phyloP scores from a whole-genome alignment of 2,888 invertebrate genomes.

The Poecilobothrus nobilitatus region DNA sequence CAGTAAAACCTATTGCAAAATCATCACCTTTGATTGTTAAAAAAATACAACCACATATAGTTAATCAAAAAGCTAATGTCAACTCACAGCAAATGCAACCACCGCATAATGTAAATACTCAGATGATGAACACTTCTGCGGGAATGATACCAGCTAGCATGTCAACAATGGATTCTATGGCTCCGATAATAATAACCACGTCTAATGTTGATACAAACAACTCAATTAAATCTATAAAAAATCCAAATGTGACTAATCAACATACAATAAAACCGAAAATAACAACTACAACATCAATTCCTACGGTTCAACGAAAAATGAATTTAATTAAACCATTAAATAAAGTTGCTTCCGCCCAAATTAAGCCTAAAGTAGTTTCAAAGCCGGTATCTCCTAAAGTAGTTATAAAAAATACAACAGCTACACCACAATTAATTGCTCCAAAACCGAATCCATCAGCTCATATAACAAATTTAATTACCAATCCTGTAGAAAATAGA shows the following conservation, averaged over 20 bases:
- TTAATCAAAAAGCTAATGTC: constrained; percentile 16
- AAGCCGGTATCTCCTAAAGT: constrained; percentile 18
- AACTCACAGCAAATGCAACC: not conserved
- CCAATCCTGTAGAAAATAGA: not conserved
- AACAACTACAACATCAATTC: not conserved
- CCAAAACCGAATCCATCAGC: constrained; percentile 38
- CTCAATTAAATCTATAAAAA: not conserved
- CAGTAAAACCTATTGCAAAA: constrained; percentile 18
- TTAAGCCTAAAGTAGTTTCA: constrained; percentile 23
- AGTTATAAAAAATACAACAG: constrained; percentile 16
- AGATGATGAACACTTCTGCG: not conserved
- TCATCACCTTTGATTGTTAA: constrained; percentile 23
- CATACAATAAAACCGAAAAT: constrained; percentile 9
- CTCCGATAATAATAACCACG: not conserved
- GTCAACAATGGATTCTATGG: not conserved
- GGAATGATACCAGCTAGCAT: not conserved
- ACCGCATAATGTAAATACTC: constrained; percentile 4
- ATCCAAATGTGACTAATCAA: constrained; percentile 13
- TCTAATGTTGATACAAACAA: not conserved
- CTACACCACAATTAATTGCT: constrained; percentile 29
- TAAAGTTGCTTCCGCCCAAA: constrained; percentile 19
- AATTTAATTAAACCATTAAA: constrained; percentile 21
- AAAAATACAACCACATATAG: constrained; percentile 26
- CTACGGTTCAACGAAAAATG: constrained; percentile 20
- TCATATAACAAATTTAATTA: not conserved